Evolutionary conservation across 1,140 invertebrate species (phyloP).

Genomic region (Penaeus chinensis): DNA sequence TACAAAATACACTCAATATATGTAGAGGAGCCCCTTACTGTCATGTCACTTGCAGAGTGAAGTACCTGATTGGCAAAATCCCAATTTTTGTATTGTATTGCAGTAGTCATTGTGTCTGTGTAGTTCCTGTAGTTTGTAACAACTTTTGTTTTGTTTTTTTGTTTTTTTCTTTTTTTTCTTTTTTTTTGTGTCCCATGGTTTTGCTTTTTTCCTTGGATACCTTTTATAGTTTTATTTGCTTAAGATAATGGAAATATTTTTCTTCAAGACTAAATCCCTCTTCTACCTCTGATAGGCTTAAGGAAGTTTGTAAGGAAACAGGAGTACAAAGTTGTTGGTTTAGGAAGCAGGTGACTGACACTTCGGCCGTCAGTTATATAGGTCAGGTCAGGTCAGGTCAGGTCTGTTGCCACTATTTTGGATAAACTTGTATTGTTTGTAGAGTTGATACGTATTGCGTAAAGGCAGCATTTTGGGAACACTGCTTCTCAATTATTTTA

Average conservation of each 20-base stretch:
- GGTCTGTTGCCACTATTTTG: slow-evolving; percentile 7
- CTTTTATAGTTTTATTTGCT: neutral
- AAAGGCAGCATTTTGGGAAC: too few species aligned
- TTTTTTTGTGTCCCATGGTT: slow-evolving; percentile 17
- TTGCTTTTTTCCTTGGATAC: neutral
- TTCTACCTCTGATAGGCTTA: slow-evolving; percentile 60
- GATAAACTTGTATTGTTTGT: slow-evolving; percentile 12
- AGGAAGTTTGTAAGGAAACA: slow-evolving; percentile 46
- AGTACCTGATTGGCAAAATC: slow-evolving; percentile 59
- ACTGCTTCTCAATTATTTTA: neutral
- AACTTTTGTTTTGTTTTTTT: slow-evolving; percentile 39
- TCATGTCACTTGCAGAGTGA: slow-evolving; percentile 40
- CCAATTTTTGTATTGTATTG: slow-evolving; percentile 53
- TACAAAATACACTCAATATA: too few species aligned
- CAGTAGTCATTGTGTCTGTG: slow-evolving; percentile 55
- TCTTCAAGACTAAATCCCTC: slow-evolving; percentile 39
- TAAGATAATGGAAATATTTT: slow-evolving; percentile 36
- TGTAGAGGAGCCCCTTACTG: slow-evolving; percentile 21
- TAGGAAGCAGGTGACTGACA: slow-evolving; percentile 18
- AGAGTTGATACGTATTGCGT: too few species aligned
- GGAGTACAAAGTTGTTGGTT: slow-evolving; percentile 53
- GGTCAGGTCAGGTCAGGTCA: too few species aligned
- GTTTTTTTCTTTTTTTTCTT: slow-evolving; percentile 18
- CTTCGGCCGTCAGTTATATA: slow-evolving; percentile 6
- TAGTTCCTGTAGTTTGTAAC: slow-evolving; percentile 58